Base-by-base conservation (phyloP, 2,113 vertebrate genomes). In the Eptesicus fuscus region DNA sequence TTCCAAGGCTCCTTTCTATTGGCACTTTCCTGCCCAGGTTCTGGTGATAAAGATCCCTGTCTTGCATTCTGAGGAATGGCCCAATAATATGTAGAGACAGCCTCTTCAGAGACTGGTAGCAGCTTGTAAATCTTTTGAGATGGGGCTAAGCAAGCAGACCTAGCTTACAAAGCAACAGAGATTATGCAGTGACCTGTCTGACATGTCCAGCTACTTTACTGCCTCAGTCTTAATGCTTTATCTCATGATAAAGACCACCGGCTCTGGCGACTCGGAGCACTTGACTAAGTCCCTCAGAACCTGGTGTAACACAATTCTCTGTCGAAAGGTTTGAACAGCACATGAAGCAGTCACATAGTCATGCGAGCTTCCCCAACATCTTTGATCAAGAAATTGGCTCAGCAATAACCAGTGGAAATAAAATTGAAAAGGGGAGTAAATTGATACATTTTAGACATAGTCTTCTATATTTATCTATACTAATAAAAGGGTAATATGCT, bases 61-160 rank as follows among this genome's bases (percentile, higher is more conserved):
- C 53, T 95, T 17, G 2, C 3, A n/a, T 83, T 94, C 79, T 89
- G 70, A 93, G 44, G 63, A 95, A 77, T 37, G 30, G 25, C 42
- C 28, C 84, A 20, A n/a, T 82, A 78, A 56, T 88, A 77, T 77
- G 10, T 49, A 83, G 70, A 61, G 28, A 49, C 32, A 78, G 32
- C 47, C 73, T 77, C 56, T 95, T 90, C 32, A 30, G 88, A 92
- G 53, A 95, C 80, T 63, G 83, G 71, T 47, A 91, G 83, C 73
- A 91, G 35, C 49, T 70, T 84, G 17, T 95, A 94, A 90, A 90
- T 96, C 93, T 84, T 92, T 22, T 20, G 51, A 83, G 84, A 9
- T 56, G 30, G 13, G 63, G n/a, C 70, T 61, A 32, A 80, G 47
- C 59, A 84, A 28, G 65, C 53, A 73, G 80, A 77, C 65, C 80